Percentiles rank a stretch among this genome's conserved stretches.
These are phyloP conservation scores for Reticulitermes lucifugus DNA, from an alignment of 2,888 invertebrate genomes.

Conservation along the genomic window DNA sequence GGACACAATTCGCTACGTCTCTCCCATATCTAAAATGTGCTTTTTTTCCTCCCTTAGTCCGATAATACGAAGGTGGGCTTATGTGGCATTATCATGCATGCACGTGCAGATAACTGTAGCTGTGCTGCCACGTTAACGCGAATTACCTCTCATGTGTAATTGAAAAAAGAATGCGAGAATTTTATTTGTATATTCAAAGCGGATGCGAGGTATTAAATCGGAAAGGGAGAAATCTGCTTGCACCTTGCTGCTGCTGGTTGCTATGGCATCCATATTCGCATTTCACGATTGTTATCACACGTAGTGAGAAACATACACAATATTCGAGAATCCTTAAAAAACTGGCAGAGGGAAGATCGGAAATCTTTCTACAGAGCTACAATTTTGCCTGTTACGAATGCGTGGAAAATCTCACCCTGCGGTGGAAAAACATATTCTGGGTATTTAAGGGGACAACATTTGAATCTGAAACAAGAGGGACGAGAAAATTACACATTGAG, in stretches of 20 bases:
- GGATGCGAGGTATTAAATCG: slow-evolving; percentile 1
- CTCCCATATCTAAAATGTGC: slow-evolving; percentile 5
- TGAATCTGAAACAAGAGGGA: too few relatives aligned
- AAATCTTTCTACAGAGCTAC: too few relatives aligned
- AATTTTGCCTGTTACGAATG: too few relatives aligned
- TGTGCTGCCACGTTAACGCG: not conserved
- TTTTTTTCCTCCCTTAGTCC: slow-evolving; percentile 9
- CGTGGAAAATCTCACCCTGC: too few relatives aligned
- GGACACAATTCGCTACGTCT: not conserved
- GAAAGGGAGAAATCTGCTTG: not conserved
- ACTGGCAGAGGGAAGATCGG: too few relatives aligned
- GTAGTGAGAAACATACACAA: too few relatives aligned
- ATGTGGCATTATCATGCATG: slow-evolving; percentile 23
- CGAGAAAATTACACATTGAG: too few relatives aligned
- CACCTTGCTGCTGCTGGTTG: not conserved
- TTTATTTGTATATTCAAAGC: slow-evolving; percentile 22
- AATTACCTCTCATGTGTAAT: not conserved
- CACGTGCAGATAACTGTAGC: not conserved
- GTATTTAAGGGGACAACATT: too few relatives aligned
- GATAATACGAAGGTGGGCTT: not conserved
- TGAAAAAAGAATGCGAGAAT: slow-evolving; percentile 25
- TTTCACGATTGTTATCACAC: not conserved
- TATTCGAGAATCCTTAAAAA: too few relatives aligned
- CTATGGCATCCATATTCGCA: not conserved
- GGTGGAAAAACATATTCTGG: too few relatives aligned